These are phyloP conservation scores for Hypercompe scribonia DNA, from an alignment of 2,888 invertebrate genomes.

Conservation along the genomic window DNA sequence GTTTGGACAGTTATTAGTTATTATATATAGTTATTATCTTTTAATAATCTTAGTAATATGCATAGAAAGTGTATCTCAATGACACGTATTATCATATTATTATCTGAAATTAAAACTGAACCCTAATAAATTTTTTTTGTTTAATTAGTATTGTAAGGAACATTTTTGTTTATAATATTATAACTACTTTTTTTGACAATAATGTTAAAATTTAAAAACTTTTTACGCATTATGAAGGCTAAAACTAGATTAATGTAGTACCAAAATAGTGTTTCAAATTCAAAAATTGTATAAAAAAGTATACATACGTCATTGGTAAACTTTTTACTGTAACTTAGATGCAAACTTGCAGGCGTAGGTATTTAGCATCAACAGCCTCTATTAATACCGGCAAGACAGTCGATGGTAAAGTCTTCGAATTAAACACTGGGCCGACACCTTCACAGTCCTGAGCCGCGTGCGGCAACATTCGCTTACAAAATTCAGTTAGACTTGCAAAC, in stretches of 20 bases:
- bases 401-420: conserved; percentile 55
- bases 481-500: conserved; percentile 82
- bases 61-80: too few species aligned
- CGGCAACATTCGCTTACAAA: conserved; percentile 79
- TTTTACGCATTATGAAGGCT: background rate
- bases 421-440: conserved; percentile 72
- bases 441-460: conserved; percentile 73
- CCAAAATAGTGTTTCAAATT: background rate
- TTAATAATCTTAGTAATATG: too few species aligned
- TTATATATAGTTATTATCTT: too few species aligned
- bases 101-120: too few species aligned
- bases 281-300: background rate
- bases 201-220: background rate
- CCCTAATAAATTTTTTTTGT: too few species aligned
- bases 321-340: conserved; percentile 6
- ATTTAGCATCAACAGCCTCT: conserved; percentile 44
- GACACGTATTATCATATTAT: too few species aligned
- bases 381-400: conserved; percentile 45
- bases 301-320: background rate
- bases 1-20: too few species aligned
- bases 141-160: background rate
- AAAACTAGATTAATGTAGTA: too few species aligned
- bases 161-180: background rate
- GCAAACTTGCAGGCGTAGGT: conserved; percentile 27
- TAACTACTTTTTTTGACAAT: background rate